Percentiles rank a stretch among this genome's conserved stretches.
Evolutionary conservation across 2,797 vertebrate genomes (phyloP).

Genomic region (Acanthurus lineatus): DNA sequence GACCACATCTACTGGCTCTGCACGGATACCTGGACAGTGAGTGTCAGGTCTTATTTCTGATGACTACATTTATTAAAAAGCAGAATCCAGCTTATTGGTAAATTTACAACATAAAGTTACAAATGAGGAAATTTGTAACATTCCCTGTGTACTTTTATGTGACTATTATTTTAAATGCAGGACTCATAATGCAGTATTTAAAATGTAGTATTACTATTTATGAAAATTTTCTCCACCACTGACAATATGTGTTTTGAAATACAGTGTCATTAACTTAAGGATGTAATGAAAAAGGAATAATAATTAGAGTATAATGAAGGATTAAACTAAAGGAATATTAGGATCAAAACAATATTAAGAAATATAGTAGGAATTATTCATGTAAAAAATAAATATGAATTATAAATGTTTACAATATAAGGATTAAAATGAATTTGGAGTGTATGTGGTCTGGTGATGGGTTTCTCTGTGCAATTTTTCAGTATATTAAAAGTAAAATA

Average conservation of each 20-base stretch:
- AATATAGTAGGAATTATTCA: too few species aligned
- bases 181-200: background rate
- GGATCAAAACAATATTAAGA: background rate
- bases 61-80: too few species aligned
- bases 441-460: too few species aligned
- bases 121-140: background rate
- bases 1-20: conserved; percentile 95
- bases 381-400: too few species aligned
- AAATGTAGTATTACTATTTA: background rate
- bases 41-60: conserved; percentile 56
- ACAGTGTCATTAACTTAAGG: background rate
- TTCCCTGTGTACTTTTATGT: background rate
- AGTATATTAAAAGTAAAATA: background rate
- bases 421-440: background rate
- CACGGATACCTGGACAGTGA: conserved; percentile 98
- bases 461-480: background rate
- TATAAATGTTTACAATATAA: background rate
- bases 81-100: too few species aligned
- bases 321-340: background rate
- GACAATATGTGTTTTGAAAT: background rate
- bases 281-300: background rate
- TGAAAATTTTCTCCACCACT: background rate
- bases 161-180: background rate
- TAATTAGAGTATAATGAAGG: background rate
- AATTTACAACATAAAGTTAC: too few species aligned